These are phyloP conservation scores for Bombus vancouverensis DNA, from an alignment of 1,140 invertebrate species.

Conservation along the genomic window DNA sequence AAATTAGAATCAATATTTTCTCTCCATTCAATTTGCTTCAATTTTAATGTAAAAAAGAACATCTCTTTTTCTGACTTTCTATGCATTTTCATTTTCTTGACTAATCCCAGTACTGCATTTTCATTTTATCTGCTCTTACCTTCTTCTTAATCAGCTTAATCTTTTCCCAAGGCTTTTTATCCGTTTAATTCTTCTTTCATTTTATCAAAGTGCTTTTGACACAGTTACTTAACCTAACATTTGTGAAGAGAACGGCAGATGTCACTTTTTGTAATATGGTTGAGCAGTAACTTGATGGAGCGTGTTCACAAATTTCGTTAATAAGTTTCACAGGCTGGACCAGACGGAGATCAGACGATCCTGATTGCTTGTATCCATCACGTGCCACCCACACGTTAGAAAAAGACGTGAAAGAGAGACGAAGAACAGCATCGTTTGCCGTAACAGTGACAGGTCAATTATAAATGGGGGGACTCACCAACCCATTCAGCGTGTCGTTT, in stretches of 20 bases:
- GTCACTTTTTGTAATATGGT: neutral
- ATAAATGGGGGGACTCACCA: neutral
- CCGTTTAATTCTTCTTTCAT: neutral
- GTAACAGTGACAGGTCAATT: slow-evolving; percentile 9
- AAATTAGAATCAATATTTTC: too few relatives aligned
- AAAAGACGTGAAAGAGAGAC: neutral
- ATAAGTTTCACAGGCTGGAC: neutral
- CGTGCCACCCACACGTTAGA: neutral
- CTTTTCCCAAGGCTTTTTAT: neutral
- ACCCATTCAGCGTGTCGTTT: slow-evolving; percentile 8
- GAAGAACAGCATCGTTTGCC: neutral
- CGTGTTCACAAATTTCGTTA: neutral
- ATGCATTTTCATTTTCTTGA: too few relatives aligned
- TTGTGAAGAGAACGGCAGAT: neutral
- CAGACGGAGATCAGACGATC: neutral
- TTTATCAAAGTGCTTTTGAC: neutral
- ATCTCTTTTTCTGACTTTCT: too few relatives aligned
- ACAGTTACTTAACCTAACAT: neutral
- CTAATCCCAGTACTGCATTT: neutral
- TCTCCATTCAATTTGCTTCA: too few relatives aligned
- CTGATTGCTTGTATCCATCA: neutral
- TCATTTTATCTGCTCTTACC: neutral
- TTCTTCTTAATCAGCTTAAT: neutral
- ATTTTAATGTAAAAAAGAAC: too few relatives aligned
- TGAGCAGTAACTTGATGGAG: neutral